A percentile compares a stretch with the other conserved stretches of the same genome.
Conservation (phyloP, 2,888 invertebrate genomes). For the Meandrusa payeni region DNA sequence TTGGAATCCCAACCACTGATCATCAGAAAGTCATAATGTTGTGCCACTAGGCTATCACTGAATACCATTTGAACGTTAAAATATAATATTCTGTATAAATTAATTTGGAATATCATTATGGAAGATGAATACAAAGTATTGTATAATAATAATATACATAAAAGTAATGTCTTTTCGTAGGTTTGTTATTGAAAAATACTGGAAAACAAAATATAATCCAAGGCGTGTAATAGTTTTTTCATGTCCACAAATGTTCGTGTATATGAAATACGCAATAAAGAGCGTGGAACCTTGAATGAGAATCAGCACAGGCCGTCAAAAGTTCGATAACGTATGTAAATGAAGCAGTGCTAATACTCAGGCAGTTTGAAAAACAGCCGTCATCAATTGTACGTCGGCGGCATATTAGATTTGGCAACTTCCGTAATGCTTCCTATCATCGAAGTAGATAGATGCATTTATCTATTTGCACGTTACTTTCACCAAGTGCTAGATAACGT, state of each 20-base stretch:
- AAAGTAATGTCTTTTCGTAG: neutral
- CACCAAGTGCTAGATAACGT: neutral
- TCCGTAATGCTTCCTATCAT: conserved; percentile 14
- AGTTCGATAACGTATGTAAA: conserved; percentile 60
- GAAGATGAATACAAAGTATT: too few species aligned
- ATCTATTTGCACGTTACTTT: conserved; percentile 3
- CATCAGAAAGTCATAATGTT: too few species aligned
- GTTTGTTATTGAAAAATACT: conserved; percentile 14
- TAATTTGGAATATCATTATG: too few species aligned
- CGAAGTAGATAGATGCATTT: conserved; percentile 4
- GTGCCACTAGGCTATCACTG: too few species aligned
- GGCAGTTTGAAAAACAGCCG: conserved; percentile 16
- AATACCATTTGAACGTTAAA: too few species aligned
- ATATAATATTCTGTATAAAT: too few species aligned
- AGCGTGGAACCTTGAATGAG: conserved; percentile 50
- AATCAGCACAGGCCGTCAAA: conserved; percentile 43
- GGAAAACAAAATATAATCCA: neutral
- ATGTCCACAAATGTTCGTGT: conserved; percentile 30
- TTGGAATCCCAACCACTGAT: too few species aligned
- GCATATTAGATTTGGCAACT: conserved; percentile 18
- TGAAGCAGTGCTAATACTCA: conserved; percentile 28
- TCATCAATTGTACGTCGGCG: conserved; percentile 15
- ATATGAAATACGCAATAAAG: conserved; percentile 37
- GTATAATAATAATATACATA: too few species aligned
- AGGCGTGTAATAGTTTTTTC: conserved; percentile 1